Percentiles rank a stretch among this genome's conserved stretches.
phyloP scores from a whole-genome alignment of 2,797 vertebrate genomes.

The Tamandua tetradactyla region DNA sequence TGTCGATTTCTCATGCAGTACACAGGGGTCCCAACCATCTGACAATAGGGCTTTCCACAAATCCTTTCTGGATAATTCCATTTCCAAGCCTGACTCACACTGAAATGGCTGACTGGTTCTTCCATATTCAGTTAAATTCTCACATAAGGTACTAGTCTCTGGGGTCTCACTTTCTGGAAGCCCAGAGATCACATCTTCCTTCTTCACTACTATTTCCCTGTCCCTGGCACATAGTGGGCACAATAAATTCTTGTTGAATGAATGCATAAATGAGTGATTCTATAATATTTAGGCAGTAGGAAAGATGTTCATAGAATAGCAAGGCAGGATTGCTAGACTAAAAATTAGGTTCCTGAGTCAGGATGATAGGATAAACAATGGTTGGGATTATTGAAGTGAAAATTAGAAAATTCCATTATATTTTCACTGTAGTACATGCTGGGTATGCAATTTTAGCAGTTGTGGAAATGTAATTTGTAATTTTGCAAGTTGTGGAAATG shows the following conservation, averaged over 20 bases:
- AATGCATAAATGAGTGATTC: not conserved
- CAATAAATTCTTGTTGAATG: not conserved
- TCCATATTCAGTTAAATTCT: too few species aligned
- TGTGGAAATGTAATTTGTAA: constrained; percentile 6
- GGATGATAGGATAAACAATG: not conserved
- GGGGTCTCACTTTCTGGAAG: too few species aligned
- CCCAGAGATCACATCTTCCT: not conserved
- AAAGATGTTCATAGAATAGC: not conserved
- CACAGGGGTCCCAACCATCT: too few species aligned
- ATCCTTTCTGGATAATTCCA: too few species aligned
- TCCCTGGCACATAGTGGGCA: not conserved
- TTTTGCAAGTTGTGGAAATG: not conserved
- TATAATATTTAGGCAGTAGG: not conserved
- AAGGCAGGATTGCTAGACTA: not conserved
- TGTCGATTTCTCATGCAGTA: too few species aligned
- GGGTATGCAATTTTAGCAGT: not conserved
- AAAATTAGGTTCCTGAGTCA: not conserved
- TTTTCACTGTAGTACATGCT: not conserved
- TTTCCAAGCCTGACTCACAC: too few species aligned
- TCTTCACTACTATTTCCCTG: not conserved
- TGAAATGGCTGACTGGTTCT: too few species aligned
- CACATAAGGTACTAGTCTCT: too few species aligned
- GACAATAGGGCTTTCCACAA: too few species aligned
- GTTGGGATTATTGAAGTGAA: constrained; percentile 1
- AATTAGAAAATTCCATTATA: not conserved